Evolutionary conservation across 1,140 invertebrate genomes (phyloP).

Genomic region (Rhyacophila brunnea): DNA sequence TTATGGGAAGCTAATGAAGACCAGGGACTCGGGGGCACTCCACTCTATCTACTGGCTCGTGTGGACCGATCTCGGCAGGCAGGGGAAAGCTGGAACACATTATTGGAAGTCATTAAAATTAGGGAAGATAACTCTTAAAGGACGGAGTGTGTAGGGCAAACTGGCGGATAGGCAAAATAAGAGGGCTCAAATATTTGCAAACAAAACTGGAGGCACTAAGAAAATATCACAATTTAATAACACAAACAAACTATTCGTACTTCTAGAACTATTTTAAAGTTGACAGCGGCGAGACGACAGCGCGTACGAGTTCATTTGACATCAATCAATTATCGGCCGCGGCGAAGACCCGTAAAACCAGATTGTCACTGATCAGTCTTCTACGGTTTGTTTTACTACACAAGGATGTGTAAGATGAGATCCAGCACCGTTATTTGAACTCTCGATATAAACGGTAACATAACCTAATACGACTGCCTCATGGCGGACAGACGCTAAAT

Average conservation of each 20-base stretch:
- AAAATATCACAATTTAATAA: not conserved
- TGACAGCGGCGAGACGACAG: conserved; percentile 13
- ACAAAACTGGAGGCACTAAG: no score
- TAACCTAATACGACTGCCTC: conserved; percentile 22
- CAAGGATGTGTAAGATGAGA: conserved; percentile 15
- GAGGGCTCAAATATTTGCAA: no score
- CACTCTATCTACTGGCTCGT: conserved; percentile 53
- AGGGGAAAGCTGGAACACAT: conserved; percentile 57
- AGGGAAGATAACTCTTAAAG: no score
- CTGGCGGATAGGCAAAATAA: no score
- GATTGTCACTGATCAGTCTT: conserved; percentile 8
- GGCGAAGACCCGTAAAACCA: conserved; percentile 19
- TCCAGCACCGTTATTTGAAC: conserved; percentile 23
- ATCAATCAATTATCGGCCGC: conserved; percentile 10
- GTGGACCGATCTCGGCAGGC: conserved; percentile 53
- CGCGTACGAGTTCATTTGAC: not conserved
- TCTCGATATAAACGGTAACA: conserved; percentile 11
- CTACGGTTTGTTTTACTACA: conserved; percentile 9
- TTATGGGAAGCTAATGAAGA: conserved; percentile 50
- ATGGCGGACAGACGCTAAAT: conserved; percentile 23
- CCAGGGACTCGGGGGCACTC: conserved; percentile 51
- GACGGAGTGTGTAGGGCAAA: no score
- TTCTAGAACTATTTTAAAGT: conserved; percentile 10
- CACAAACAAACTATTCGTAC: conserved; percentile 15
- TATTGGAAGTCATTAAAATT: not conserved